Base-by-base conservation (phyloP, 64 coral and sea anemone genomes). In the Anthopleura sola region DNA sequence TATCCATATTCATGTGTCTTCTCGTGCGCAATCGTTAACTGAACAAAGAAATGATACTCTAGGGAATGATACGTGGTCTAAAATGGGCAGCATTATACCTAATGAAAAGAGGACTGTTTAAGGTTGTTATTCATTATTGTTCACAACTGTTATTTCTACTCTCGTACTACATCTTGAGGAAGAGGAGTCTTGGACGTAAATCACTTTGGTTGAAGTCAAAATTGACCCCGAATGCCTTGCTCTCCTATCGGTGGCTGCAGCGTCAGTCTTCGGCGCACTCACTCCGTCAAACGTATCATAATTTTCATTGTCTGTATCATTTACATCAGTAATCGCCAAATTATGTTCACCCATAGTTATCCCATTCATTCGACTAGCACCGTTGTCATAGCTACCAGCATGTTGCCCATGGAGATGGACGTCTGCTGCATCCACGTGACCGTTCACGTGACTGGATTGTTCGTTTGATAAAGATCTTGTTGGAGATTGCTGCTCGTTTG, bases 161-260 rank as follows among this genome's bases (percentile, higher is more conserved):
- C 6, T 37, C 9, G 76, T 44, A 44, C 76, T 48, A 46, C 76
- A 24, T 48, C 76, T 48, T 8, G 76, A 79, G 1, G 34, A 79
- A 8, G 76, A 79, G 7, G 76, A 48, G n/a, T 79, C 76, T 48
- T 79, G 76, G 37, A 79, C 76, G 24, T 48, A 79, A 47, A 79
- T 79, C 16, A 79, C 38, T 48, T 48, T 79, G 8, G 76, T n/a
- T 48, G 76, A 23, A 79, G 76, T 79, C 47, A 79, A 79, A 79
- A 79, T 48, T 11, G 76, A 48, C 37, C 31, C 76, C 0, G 76
- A 79, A 44, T 48, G 37, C 5, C 76, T 79, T 28, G 5, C 31
- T 48, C 44, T 79, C 24, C 37, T 47, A 1, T 79, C 76, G 3
- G 32, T 36, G 5, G 16, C 21, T 20, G 36, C 0, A 0, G 37